phyloP scores from a whole-genome alignment of 2,797 vertebrate genomes.

The Brachyalestes nurse region DNA sequence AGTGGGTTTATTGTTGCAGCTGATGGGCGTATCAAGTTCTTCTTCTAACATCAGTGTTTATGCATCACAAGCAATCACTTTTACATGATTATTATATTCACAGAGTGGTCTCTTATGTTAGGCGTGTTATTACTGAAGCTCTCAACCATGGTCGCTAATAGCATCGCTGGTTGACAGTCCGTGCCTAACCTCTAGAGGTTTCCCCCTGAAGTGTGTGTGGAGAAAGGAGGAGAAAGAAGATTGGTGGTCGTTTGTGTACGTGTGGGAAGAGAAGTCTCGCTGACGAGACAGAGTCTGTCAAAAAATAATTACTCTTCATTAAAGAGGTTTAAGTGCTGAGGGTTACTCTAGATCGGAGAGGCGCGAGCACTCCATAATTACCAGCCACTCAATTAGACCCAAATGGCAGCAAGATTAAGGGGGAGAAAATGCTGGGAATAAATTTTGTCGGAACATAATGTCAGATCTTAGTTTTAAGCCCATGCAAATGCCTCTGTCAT shows the following conservation, averaged over 20 bases:
- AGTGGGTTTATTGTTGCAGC: too few relatives aligned
- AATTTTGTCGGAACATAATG: slow-evolving; percentile 26
- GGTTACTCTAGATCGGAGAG: neutral
- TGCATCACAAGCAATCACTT: too few relatives aligned
- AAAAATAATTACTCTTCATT: slow-evolving; percentile 17
- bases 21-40: too few relatives aligned
- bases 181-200: neutral
- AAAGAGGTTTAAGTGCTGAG: slow-evolving; percentile 1
- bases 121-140: neutral
- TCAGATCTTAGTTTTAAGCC: slow-evolving; percentile 7
- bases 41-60: too few relatives aligned
- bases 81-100: too few relatives aligned
- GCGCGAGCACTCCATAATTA: neutral
- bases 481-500: neutral
- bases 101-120: neutral
- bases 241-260: neutral
- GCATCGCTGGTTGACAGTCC: neutral
- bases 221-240: neutral
- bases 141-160: neutral
- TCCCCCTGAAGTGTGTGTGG: neutral
- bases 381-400: slow-evolving; percentile 7
- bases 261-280: neutral
- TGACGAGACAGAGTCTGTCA: slow-evolving; percentile 5
- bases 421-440: slow-evolving; percentile 9
- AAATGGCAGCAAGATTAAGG: neutral